These are phyloP conservation scores for Phalloptychus januarius DNA, from an alignment of 2,797 vertebrate species.

Conservation along the genomic window DNA sequence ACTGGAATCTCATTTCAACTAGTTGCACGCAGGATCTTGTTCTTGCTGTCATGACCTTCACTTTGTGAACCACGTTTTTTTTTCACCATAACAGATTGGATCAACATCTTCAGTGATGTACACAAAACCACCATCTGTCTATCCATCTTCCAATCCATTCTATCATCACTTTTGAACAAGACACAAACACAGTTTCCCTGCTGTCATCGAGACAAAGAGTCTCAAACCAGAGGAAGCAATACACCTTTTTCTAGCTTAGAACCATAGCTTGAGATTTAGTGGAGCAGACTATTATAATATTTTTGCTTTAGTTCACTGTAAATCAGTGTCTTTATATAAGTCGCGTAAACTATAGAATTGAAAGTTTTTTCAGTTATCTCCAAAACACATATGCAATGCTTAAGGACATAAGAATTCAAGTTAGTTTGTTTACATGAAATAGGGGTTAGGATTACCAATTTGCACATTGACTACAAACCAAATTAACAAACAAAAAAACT, in stretches of 20 bases:
- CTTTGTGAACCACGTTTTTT: background rate
- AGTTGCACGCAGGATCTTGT: background rate
- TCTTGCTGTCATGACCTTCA: background rate
- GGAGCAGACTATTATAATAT: background rate
- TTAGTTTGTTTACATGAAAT: background rate
- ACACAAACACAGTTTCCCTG: background rate
- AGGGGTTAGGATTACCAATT: background rate
- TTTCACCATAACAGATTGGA: background rate
- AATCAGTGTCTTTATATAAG: background rate
- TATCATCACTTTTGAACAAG: background rate
- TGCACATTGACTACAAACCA: background rate
- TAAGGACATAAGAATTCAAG: background rate
- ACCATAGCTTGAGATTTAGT: background rate
- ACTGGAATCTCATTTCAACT: background rate
- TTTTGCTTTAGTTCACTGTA: background rate
- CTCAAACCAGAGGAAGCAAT: background rate
- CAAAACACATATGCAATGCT: background rate
- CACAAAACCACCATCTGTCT: background rate
- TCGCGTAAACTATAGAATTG: background rate
- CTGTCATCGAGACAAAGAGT: background rate
- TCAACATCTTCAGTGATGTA: background rate
- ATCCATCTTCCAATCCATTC: background rate
- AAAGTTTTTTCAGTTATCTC: background rate
- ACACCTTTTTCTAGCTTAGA: background rate
- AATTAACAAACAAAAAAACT: background rate